phyloP scores from a whole-genome alignment of 2,888 invertebrate genomes.

The Hypolimnas misippus region DNA sequence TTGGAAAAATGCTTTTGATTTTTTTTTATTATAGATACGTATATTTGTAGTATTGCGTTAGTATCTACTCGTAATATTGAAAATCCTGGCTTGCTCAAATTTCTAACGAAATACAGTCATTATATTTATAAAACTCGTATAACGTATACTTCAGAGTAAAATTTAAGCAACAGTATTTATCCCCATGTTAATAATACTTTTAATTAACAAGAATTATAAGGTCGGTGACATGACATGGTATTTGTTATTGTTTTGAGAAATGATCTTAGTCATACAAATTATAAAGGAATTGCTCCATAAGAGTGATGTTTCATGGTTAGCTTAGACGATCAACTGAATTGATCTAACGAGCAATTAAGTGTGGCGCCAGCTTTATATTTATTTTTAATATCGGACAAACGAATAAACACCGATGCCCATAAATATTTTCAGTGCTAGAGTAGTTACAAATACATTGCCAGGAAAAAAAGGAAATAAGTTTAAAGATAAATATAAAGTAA shows the following conservation, averaged over 20 bases:
- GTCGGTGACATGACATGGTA: background rate
- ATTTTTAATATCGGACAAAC: too few relatives aligned
- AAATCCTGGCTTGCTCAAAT: too few relatives aligned
- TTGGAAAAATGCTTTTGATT: too few relatives aligned
- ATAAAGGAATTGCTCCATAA: background rate
- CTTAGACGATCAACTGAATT: background rate
- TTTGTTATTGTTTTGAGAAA: background rate
- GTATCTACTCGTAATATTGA: too few relatives aligned
- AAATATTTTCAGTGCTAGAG: too few relatives aligned
- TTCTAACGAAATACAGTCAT: too few relatives aligned
- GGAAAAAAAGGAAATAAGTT: too few relatives aligned
- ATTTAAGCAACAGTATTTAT: background rate
- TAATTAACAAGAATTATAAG: background rate
- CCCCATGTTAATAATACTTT: background rate
- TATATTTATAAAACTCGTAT: background rate
- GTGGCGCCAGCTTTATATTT: background rate
- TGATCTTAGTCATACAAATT: constrained; percentile 1
- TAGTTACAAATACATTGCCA: too few relatives aligned
- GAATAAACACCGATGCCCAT: too few relatives aligned
- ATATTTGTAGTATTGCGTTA: too few relatives aligned
- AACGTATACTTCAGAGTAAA: background rate
- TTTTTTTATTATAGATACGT: background rate
- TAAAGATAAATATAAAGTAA: too few relatives aligned
- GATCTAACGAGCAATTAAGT: background rate
- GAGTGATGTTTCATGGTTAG: background rate